These are phyloP conservation scores for Ctena decussata DNA, from an alignment of 2,888 invertebrate genomes.

Conservation along the genomic window DNA sequence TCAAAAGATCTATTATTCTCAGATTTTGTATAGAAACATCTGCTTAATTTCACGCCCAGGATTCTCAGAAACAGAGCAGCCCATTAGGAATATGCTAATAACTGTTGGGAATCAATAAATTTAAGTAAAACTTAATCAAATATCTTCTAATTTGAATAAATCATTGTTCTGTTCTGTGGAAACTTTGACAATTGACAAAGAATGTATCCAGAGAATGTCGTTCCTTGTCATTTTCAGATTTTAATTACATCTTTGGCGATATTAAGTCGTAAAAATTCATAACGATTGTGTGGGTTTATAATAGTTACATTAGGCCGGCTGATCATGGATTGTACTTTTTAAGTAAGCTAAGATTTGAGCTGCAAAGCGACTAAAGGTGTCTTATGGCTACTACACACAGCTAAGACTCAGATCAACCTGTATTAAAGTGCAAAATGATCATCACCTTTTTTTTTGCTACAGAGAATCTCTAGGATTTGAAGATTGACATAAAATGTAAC, in stretches of 20 bases:
- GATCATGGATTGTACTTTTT: neutral
- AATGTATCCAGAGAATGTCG: neutral
- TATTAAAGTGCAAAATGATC: no score
- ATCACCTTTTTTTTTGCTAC: no score
- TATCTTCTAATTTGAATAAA: constrained; percentile 11
- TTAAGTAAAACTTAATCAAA: constrained; percentile 16
- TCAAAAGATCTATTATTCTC: constrained; percentile 7
- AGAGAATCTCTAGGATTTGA: no score
- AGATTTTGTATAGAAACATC: neutral
- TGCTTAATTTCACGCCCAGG: neutral
- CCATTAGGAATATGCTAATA: neutral
- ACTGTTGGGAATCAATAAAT: neutral
- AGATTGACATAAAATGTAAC: no score
- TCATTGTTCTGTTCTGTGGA: neutral
- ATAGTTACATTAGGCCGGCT: neutral
- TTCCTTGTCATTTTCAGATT: neutral
- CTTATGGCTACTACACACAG: no score
- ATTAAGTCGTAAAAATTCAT: neutral
- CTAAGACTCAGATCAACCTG: no score
- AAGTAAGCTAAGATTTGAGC: neutral
- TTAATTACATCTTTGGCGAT: neutral
- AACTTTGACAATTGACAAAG: neutral
- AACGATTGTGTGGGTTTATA: constrained; percentile 4
- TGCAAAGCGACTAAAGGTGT: no score
- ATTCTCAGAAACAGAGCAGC: neutral